Conservation (phyloP, 2,888 invertebrate genomes). For the Schizaphis graminum region DNA sequence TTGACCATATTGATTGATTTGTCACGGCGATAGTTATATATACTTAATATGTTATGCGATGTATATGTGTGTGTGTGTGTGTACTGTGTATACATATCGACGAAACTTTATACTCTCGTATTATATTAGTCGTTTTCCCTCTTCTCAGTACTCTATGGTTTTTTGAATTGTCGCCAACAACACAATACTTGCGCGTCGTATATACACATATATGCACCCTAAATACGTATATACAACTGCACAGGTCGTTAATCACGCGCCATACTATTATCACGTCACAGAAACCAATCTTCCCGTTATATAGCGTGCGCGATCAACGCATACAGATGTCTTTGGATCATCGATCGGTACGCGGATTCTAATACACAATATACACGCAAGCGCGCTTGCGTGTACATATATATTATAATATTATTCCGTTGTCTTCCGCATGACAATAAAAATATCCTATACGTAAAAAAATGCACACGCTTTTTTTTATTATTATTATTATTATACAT, state of each 20-base stretch:
- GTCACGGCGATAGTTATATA: neutral
- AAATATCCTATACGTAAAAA: constrained; percentile 23
- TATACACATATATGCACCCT: constrained; percentile 11
- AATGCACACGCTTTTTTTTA: neutral
- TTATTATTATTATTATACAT: neutral
- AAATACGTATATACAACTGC: neutral
- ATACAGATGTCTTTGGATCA: constrained; percentile 55
- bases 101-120: constrained; percentile 22
- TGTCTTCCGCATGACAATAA: constrained; percentile 57
- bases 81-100: neutral
- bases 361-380: neutral
- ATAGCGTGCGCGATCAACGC: constrained; percentile 25
- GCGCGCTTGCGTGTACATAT: neutral
- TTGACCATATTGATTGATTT: neutral
- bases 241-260: constrained; percentile 61
- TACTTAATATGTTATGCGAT: neutral
- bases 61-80: neutral
- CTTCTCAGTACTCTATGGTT: neutral
- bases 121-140: neutral
- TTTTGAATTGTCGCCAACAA: constrained; percentile 61
- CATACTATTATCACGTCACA: constrained; percentile 61
- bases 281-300: constrained; percentile 41
- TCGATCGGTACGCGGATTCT: constrained; percentile 11
- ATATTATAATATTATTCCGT: neutral
- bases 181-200: constrained; percentile 9